Conservation (phyloP, 2,888 invertebrate genomes). For the Xestia rhomboidea region DNA sequence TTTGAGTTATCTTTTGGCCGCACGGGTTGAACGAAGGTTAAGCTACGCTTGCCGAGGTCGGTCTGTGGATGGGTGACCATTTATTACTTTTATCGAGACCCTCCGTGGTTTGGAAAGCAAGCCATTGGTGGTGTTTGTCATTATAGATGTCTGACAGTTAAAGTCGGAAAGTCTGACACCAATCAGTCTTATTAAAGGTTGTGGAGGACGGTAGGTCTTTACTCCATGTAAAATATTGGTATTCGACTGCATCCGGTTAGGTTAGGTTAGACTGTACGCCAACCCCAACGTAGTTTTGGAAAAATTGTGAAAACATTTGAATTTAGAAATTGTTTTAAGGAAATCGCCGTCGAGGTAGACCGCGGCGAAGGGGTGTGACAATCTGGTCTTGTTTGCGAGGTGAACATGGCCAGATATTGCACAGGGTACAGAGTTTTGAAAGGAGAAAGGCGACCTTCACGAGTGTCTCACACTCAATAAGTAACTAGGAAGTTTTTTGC, state of each 20-base stretch:
- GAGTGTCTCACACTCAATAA: too few species aligned
- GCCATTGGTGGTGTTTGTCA: neutral
- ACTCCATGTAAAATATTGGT: neutral
- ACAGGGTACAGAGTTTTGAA: neutral
- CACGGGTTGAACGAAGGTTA: neutral
- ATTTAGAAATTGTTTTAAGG: conserved; percentile 1
- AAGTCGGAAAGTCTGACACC: neutral
- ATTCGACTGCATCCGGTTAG: neutral
- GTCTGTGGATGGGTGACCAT: neutral
- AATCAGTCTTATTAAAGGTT: neutral
- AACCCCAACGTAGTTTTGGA: neutral
- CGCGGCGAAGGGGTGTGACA: neutral
- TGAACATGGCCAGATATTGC: too few species aligned
- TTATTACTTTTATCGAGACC: neutral
- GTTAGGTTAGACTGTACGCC: neutral
- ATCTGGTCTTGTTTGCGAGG: neutral
- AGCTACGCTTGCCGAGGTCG: neutral
- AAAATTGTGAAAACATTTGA: conserved; percentile 13
- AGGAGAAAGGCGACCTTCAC: neutral
- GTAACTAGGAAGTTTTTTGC: neutral
- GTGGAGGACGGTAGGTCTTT: neutral
- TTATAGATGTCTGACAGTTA: neutral
- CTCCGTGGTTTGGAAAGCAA: neutral
- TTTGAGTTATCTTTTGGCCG: conserved; percentile 30
- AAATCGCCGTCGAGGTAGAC: neutral